These are phyloP conservation scores for Gryllus bimaculatus DNA, from an alignment of 1,140 invertebrate genomes.

Conservation along the genomic window DNA sequence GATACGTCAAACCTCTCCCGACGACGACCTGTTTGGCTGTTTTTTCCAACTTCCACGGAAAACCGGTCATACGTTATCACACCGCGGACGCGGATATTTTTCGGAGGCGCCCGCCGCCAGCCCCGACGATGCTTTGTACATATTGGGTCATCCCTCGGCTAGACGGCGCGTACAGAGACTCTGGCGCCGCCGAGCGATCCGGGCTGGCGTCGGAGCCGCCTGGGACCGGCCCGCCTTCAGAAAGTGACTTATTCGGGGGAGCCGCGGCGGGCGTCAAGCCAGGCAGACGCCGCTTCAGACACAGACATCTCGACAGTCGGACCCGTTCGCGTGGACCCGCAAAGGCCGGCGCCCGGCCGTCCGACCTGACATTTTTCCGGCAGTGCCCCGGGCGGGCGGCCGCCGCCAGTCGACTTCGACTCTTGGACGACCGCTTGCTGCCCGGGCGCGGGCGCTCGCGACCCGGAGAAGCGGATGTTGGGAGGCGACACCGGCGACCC, in stretches of 20 bases:
- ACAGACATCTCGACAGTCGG: not conserved
- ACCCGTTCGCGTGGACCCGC: not conserved
- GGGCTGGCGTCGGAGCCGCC: too few relatives aligned
- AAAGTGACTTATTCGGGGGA: not conserved
- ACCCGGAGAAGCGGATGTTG: not conserved
- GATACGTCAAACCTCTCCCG: too few relatives aligned
- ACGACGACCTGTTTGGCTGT: too few relatives aligned
- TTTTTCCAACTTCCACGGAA: too few relatives aligned
- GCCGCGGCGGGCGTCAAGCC: too few relatives aligned
- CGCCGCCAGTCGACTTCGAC: not conserved
- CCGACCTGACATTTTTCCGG: not conserved
- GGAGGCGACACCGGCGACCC: not conserved
- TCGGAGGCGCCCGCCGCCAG: not conserved
- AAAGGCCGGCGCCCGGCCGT: too few relatives aligned
- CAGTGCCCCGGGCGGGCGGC: too few relatives aligned
- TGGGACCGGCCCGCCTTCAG: not conserved
- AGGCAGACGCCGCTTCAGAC: not conserved
- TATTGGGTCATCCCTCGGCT: not conserved
- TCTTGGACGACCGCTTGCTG: not conserved
- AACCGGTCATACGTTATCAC: too few relatives aligned
- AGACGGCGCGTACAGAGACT: not conserved
- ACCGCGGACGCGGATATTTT: not conserved
- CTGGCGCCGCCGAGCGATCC: too few relatives aligned
- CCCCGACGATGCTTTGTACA: not conserved
- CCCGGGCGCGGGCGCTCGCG: not conserved